These are phyloP conservation scores for Neodiprion fabricii DNA, from an alignment of 1,140 invertebrate genomes.

Conservation along the genomic window DNA sequence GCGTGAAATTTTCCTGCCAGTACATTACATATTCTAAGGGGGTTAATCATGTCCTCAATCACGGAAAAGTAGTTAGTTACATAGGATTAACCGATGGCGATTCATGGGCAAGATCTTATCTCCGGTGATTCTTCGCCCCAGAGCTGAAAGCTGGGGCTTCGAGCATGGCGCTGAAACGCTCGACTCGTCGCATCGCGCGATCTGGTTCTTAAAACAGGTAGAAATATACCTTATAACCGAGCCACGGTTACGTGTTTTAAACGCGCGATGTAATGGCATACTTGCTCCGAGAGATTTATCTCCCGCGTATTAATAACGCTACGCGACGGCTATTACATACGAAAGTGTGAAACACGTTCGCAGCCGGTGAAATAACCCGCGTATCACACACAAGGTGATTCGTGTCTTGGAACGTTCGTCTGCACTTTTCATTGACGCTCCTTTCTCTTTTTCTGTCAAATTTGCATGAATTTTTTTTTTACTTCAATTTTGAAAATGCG, in stretches of 20 bases:
- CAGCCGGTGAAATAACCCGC: no score
- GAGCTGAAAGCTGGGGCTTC: not conserved
- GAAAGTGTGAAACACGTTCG: not conserved
- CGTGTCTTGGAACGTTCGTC: no score
- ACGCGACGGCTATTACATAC: not conserved
- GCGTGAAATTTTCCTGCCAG: no score
- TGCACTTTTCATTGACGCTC: no score
- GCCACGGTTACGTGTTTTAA: not conserved
- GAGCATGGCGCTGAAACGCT: not conserved
- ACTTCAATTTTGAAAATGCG: no score
- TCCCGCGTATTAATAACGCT: slow-evolving; percentile 1
- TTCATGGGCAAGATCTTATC: not conserved
- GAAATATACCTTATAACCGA: not conserved
- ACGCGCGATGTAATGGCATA: not conserved
- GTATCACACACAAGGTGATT: no score
- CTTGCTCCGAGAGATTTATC: not conserved
- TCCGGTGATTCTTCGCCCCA: not conserved
- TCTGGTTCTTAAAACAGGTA: not conserved
- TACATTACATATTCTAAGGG: no score
- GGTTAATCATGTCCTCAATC: no score
- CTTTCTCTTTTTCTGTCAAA: no score
- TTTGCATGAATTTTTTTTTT: no score
- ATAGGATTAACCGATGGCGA: no score
- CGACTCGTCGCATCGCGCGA: not conserved
- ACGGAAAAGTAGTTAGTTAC: no score